Evolutionary conservation across 1,140 invertebrate species (phyloP).

Genomic region (Zophobas atratus): DNA sequence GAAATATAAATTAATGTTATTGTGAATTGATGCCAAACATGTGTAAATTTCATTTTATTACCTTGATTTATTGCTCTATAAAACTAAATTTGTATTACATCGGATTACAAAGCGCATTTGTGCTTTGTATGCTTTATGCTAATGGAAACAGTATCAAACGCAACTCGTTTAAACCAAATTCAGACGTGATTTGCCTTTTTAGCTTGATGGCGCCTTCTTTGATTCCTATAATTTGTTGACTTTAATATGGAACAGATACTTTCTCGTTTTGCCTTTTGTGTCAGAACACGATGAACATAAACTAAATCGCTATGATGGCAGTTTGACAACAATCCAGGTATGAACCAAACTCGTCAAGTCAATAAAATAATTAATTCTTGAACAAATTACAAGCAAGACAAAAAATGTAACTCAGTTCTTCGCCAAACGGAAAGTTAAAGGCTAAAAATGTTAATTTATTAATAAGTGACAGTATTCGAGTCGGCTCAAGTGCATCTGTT

Average conservation of each 20-base stretch:
- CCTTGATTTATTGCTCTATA: conserved; percentile 56
- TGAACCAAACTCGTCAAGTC: not conserved
- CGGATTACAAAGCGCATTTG: conserved; percentile 49
- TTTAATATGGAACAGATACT: conserved; percentile 6
- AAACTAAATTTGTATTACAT: conserved; percentile 56
- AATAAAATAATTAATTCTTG: conserved; percentile 21
- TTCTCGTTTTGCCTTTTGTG: conserved; percentile 8
- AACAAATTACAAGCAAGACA: conserved; percentile 31
- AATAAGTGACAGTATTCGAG: conserved; percentile 41
- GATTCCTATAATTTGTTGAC: conserved; percentile 12
- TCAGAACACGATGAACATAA: conserved; percentile 9
- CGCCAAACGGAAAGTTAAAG: conserved; percentile 17
- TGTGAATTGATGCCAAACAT: conserved; percentile 57
- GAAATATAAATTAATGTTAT: conserved; percentile 56
- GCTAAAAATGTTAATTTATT: conserved; percentile 41
- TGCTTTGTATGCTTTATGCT: conserved; percentile 31
- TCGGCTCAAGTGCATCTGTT: conserved; percentile 51
- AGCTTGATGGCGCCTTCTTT: conserved; percentile 12
- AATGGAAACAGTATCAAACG: conserved; percentile 32
- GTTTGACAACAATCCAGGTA: not conserved
- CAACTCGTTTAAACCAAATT: conserved; percentile 26
- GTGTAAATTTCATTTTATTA: conserved; percentile 61
- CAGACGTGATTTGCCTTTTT: conserved; percentile 23
- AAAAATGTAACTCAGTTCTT: conserved; percentile 25
- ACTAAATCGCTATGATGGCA: conserved; percentile 2